Evolutionary conservation across 2,113 vertebrate species (phyloP), one percentile per base, ranked within the genome.

Genomic region (Thamnaconus septentrionalis): DNA sequence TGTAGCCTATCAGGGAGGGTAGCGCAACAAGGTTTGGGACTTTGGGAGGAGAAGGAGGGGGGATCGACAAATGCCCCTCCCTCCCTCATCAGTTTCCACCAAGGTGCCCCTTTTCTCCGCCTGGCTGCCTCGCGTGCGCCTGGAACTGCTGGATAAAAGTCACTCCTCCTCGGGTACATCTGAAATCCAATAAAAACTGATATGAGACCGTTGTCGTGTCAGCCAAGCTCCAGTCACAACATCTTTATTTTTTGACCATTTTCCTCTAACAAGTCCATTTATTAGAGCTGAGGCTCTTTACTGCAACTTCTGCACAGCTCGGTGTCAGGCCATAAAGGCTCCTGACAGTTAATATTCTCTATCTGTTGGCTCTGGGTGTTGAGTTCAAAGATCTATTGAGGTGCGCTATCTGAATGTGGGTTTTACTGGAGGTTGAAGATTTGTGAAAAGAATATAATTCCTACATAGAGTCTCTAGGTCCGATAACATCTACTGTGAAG

Each of bases 81-180:
- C 64, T 56, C 61, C 62, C 53, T 71, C 60, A 58, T 62, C 61
- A 46, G 66, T 61, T 50, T 39, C 57, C 57, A 68, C 39, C 68
- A 85, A 86, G 84, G 82, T 86, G 78, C 72, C 82, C 79, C 83
- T 31, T 2, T 31, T 31, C 18, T 31, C 18, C 18, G 18, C 18
- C 18, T 31, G 18, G 18, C 18, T 31, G 18, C 82, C 63, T 50
- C 73, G 56, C 40, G 41, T 42, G 52, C 47, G 55, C 7, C 43
- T 69, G 1, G 42, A 77, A 64, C 56, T 79, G 75, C 67, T 61
- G 55, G 10, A 72, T 75, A 53, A 75, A 53, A 75, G 61, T 62
- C 67, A 31, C 18, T 31, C 6, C 54, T n/a, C 6, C 42, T 0
- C 2, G 7, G 8, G 39, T n/a, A 4, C 51, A 63, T 66, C 63